Percentiles rank a stretch among this genome's conserved stretches.
Evolutionary conservation across 2,888 invertebrate genomes (phyloP).

Genomic region (Ectropis crepuscularia): DNA sequence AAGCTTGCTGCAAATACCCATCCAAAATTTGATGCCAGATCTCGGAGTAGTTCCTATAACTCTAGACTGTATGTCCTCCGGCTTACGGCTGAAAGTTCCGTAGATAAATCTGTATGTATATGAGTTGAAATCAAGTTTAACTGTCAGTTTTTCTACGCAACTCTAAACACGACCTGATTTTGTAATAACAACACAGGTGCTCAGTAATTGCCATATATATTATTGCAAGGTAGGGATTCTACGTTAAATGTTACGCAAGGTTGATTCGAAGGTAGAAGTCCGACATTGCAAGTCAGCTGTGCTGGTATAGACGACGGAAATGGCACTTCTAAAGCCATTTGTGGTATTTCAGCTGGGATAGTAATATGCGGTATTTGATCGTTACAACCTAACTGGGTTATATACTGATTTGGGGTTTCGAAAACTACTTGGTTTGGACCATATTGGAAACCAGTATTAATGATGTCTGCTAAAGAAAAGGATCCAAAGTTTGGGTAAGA

Average conservation of each 20-base stretch:
- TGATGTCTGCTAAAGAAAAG: neutral
- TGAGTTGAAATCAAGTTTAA: no score
- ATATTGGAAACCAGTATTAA: slow-evolving; percentile 11
- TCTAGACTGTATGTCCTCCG: no score
- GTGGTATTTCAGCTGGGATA: slow-evolving; percentile 26
- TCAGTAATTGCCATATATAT: slow-evolving; percentile 24
- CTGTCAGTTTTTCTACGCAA: no score
- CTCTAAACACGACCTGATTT: no score
- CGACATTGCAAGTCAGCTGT: slow-evolving; percentile 55
- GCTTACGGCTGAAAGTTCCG: no score
- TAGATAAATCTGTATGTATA: no score
- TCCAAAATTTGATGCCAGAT: no score
- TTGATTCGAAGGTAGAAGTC: slow-evolving; percentile 45
- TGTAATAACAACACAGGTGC: no score
- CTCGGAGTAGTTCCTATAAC: no score
- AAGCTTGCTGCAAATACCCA: no score
- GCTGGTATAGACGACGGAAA: slow-evolving; percentile 59
- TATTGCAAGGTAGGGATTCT: slow-evolving; percentile 48
- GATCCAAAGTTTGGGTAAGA: slow-evolving; percentile 1
- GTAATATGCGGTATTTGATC: neutral
- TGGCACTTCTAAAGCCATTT: slow-evolving; percentile 49
- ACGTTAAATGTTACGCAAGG: slow-evolving; percentile 57
- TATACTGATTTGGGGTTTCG: slow-evolving; percentile 4
- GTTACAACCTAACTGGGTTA: neutral
- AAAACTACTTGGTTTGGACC: slow-evolving; percentile 2